phyloP scores from a whole-genome alignment of 1,140 invertebrate genomes.

The Plectrocnemia conspersa region DNA sequence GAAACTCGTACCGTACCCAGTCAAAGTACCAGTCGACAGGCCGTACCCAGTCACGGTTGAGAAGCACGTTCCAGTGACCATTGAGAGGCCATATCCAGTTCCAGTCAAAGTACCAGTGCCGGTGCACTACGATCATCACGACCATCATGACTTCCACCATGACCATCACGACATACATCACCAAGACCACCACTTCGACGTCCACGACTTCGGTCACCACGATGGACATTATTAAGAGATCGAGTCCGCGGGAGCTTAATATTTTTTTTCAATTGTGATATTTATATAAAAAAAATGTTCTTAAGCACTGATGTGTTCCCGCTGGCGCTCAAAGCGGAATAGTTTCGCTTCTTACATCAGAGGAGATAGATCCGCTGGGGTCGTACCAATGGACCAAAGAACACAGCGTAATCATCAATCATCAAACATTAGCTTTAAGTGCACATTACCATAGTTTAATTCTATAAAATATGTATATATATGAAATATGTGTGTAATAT shows the following conservation, averaged over 20 bases:
- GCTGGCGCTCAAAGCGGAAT: slow-evolving; percentile 29
- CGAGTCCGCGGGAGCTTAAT: slow-evolving; percentile 22
- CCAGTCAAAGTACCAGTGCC: slow-evolving; percentile 58
- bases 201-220: slow-evolving; percentile 22
- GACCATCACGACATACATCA: slow-evolving; percentile 47
- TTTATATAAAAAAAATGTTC: slow-evolving; percentile 18
- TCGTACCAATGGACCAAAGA: slow-evolving; percentile 18
- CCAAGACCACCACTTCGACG: slow-evolving; percentile 15
- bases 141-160: slow-evolving; percentile 39
- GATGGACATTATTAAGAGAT: slow-evolving; percentile 29
- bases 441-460: slow-evolving; percentile 15
- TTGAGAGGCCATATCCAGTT: slow-evolving; percentile 56
- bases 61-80: slow-evolving; percentile 55
- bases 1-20: slow-evolving; percentile 56
- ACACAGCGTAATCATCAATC: slow-evolving; percentile 8
- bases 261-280: slow-evolving; percentile 32
- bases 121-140: slow-evolving; percentile 48
- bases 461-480: no score
- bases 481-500: no score
- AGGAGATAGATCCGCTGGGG: slow-evolving; percentile 33
- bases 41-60: slow-evolving; percentile 56
- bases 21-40: slow-evolving; percentile 57
- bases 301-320: slow-evolving; percentile 21
- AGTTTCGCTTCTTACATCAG: slow-evolving; percentile 26
- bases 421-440: slow-evolving; percentile 29